phyloP scores from a whole-genome alignment of 2,113 vertebrate species.

The Cacatua alba region DNA sequence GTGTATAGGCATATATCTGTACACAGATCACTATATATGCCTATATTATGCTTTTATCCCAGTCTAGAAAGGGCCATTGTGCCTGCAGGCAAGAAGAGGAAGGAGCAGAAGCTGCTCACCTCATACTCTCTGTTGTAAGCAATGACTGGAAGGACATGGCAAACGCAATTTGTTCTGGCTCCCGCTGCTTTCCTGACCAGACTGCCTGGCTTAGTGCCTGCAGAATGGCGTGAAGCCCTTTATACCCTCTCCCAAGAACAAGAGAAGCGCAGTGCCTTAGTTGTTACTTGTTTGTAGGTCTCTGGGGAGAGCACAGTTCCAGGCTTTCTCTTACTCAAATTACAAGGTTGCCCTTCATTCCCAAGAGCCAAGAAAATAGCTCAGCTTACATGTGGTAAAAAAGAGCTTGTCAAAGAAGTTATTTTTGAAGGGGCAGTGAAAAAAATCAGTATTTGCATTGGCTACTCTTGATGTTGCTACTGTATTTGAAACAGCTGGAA shows the following conservation, averaged over 20 bases:
- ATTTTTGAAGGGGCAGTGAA: conserved; percentile 12
- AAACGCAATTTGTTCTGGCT: neutral
- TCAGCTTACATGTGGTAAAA: conserved; percentile 20
- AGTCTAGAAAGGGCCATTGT: neutral
- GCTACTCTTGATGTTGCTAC: neutral
- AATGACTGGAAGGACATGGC: neutral
- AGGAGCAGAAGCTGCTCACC: neutral
- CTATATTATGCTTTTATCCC: neutral
- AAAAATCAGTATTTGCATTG: neutral
- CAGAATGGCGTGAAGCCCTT: neutral
- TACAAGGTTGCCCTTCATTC: conserved; percentile 37
- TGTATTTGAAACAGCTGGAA: conserved; percentile 1
- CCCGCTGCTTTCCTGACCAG: neutral
- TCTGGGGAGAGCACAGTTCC: neutral
- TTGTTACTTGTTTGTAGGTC: neutral
- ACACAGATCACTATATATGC: rapidly evolving
- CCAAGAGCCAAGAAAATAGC: neutral
- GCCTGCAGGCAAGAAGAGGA: neutral
- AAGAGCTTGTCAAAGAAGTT: neutral
- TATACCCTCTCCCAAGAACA: neutral
- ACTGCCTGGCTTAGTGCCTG: neutral
- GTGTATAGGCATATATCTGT: neutral
- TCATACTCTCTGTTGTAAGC: neutral
- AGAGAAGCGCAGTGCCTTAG: rapidly evolving
- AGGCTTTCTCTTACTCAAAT: conserved; percentile 27